Evolutionary conservation across 2,797 vertebrate genomes (phyloP).

Genomic region (Bryconaethiops microstoma): DNA sequence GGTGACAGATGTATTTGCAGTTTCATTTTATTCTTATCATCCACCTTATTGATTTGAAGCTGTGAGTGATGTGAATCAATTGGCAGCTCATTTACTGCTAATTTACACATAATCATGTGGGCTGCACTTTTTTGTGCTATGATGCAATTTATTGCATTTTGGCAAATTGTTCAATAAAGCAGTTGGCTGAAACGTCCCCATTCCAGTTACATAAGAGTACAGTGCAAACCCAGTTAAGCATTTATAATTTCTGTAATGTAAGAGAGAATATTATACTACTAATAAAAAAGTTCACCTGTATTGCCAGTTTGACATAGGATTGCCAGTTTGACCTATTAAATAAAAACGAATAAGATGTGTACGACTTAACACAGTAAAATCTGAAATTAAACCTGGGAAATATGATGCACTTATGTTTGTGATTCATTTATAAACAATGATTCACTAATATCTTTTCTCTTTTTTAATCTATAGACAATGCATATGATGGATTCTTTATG

Average conservation of each 20-base stretch:
- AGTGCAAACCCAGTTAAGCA: too few species aligned
- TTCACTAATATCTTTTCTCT: constrained; percentile 5
- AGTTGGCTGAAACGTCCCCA: too few species aligned
- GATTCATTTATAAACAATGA: background rate
- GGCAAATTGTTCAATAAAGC: background rate
- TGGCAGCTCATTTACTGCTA: background rate
- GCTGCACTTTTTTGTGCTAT: background rate
- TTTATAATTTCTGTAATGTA: too few species aligned
- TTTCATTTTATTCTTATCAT: background rate
- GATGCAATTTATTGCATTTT: too few species aligned
- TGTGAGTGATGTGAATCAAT: background rate
- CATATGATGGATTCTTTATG: constrained; percentile 53
- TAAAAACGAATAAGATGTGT: too few species aligned
- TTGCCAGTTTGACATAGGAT: too few species aligned
- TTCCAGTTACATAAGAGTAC: too few species aligned
- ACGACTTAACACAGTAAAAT: background rate
- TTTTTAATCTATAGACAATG: constrained; percentile 40
- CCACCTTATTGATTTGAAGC: background rate
- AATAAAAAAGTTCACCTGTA: too few species aligned
- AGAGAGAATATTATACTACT: too few species aligned
- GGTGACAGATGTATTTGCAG: background rate
- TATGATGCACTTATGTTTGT: background rate
- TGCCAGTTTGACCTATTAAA: too few species aligned
- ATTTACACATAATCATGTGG: background rate
- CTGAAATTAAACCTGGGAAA: background rate